Percentiles rank a stretch among this genome's conserved stretches.
Conservation (phyloP, 2,113 vertebrate species). For the Nerophis ophidion region DNA sequence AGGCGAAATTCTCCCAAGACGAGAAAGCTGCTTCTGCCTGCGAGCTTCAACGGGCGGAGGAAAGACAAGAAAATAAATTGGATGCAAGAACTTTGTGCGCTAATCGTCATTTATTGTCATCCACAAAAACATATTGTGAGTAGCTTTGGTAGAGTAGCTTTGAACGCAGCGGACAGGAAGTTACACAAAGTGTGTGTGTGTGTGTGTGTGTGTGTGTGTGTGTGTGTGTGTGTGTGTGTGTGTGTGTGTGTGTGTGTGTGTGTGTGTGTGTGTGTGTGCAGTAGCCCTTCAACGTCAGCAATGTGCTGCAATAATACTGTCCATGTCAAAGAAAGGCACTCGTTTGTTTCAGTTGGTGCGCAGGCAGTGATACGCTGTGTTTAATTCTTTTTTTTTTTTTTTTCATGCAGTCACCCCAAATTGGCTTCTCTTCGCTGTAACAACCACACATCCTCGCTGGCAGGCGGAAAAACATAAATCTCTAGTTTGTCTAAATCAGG, state of each 20-base stretch:
- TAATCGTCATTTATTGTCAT: constrained; percentile 65
- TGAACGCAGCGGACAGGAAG: constrained; percentile 18
- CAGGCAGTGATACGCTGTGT: constrained; percentile 64
- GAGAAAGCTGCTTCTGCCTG: constrained; percentile 3
- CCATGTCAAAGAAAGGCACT: constrained; percentile 38
- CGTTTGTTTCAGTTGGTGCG: constrained; percentile 36
- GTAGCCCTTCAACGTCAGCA: constrained; percentile 17
- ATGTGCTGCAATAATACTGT: constrained; percentile 25
- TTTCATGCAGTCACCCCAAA: too few relatives aligned
- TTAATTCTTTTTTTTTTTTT: constrained; percentile 19
- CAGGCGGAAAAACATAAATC: background rate
- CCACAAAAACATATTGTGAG: constrained; percentile 58
- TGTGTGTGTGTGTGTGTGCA: constrained; percentile 3
- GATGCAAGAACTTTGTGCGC: background rate
- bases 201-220: too few relatives aligned
- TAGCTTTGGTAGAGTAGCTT: constrained; percentile 74
- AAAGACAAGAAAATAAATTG: constrained; percentile 11
- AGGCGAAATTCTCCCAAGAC: constrained; percentile 20
- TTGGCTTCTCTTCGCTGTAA: constrained; percentile 8
- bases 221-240: background rate
- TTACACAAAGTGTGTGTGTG: background rate
- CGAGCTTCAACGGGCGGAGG: constrained; percentile 2
- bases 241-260: too few relatives aligned
- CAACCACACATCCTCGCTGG: constrained; percentile 9
- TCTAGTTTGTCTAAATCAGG: background rate